These are phyloP conservation scores for Bothrops alternatus DNA, from an alignment of 2,797 vertebrate species.

Conservation along the genomic window DNA sequence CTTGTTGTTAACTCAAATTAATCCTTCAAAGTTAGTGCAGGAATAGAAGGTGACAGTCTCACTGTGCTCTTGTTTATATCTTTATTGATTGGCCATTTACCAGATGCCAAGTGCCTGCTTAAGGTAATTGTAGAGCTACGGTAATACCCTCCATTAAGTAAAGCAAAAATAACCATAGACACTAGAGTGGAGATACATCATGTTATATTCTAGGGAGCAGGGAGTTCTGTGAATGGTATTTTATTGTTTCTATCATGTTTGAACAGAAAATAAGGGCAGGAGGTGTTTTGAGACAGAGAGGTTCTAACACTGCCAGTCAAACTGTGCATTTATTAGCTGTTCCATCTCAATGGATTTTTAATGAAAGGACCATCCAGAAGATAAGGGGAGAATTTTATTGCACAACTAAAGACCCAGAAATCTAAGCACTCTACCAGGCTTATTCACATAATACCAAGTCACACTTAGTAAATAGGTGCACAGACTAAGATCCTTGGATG, in stretches of 20 bases:
- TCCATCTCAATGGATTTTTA: neutral
- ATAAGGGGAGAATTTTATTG: neutral
- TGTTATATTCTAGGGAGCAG: neutral
- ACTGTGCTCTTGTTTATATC: constrained; percentile 19
- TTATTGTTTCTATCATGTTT: neutral
- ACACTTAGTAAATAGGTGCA: neutral
- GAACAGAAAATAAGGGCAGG: neutral
- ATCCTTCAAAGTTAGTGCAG: constrained; percentile 46
- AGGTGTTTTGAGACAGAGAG: neutral
- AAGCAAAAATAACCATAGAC: neutral
- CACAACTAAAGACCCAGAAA: neutral
- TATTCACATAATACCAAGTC: neutral
- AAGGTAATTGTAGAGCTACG: neutral
- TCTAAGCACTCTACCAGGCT: neutral
- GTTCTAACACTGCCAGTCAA: neutral
- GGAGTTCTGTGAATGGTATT: neutral
- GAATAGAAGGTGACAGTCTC: constrained; percentile 49
- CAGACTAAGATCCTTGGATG: neutral
- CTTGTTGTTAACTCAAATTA: constrained; percentile 66
- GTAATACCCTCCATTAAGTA: neutral
- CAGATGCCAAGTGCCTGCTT: neutral
- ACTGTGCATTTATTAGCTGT: neutral
- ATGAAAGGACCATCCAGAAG: neutral
- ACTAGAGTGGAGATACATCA: neutral
- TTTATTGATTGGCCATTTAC: constrained; percentile 23